Base-by-base conservation (phyloP, 2,113 vertebrate species). In the Seriola dumerili region DNA sequence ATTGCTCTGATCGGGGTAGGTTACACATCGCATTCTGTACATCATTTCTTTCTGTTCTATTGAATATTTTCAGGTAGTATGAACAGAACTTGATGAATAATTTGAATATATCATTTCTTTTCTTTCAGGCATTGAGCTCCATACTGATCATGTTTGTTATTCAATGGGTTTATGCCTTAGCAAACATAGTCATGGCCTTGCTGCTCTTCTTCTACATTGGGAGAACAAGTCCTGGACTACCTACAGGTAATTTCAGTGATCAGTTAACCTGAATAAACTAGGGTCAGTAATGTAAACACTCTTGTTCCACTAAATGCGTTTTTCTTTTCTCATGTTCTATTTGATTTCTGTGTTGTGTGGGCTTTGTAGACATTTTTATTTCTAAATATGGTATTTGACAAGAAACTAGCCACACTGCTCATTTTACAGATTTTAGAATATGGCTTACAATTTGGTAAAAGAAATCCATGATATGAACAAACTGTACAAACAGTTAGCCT, bases 131-230 rank as follows among this genome's bases (percentile, higher is more conserved):
- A 0, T 2, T 96, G 2, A 79, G 94, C 59, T 99, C 97, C 29
- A 79, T 99, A 75, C 32, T 96, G 58, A 97, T 99, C 23, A 98
- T 98, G 96, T 97, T 99, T 94, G 95, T 98, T 71, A 99, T 98
- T 89, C 96, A 99, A 88, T 99, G 98, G 98, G 94, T 97, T 84
- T 99, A 99, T 19, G 96, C 98, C 17, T 90, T 99, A 38, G 87
- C 94, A 76, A 98, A 96, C 89, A 95, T 99, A 65, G 92, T 93
- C 8, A 78, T 96, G 7, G 97, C 96, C 0, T 64, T 96, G 77
- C 38, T 98, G 58, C 92, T 99, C 54, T 99, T 96, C 92, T 94
- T 99, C 91, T 99, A 99, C 93, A 99, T 99, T 0, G 97, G 98
- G 36, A 95, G 93, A 94, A 92, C 96, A 73, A 99, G 95, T 81